A percentile compares a stretch with the other conserved stretches of the same genome.
Conservation (phyloP, 2,797 vertebrate genomes). For the Phataginus tricuspis region DNA sequence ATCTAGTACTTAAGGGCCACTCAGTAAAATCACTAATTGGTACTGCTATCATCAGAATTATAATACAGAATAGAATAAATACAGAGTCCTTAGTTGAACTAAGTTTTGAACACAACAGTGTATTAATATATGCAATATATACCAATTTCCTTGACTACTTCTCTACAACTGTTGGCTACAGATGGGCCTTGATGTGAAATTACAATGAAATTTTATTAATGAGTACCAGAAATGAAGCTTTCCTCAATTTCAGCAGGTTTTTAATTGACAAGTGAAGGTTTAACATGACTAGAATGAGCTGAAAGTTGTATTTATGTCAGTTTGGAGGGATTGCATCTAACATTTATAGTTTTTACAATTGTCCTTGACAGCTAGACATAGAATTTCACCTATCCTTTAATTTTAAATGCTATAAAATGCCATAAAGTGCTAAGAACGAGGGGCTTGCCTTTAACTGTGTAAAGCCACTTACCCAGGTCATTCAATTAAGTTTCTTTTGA, state of each 20-base stretch:
- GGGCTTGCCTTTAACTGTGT: not conserved
- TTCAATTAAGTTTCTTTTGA: slow-evolving; percentile 45
- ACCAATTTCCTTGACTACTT: not conserved
- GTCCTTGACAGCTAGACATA: not conserved
- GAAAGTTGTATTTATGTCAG: slow-evolving; percentile 8
- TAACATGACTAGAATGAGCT: not conserved
- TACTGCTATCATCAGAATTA: not conserved
- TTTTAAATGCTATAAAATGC: not conserved
- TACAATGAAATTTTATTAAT: not conserved
- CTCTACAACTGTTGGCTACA: not conserved
- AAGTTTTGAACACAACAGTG: not conserved
- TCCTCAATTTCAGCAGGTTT: not conserved
- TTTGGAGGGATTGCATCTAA: not conserved
- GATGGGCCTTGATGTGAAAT: not conserved
- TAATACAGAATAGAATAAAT: not conserved
- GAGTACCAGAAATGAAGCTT: not conserved
- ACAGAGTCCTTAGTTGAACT: not conserved
- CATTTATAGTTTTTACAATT: not conserved
- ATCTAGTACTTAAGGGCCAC: not conserved
- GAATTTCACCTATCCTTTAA: not conserved
- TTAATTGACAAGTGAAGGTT: not conserved
- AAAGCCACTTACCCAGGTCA: not conserved
- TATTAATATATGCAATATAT: not conserved
- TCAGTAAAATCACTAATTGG: not conserved
- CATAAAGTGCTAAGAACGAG: not conserved